Evolutionary conservation across 2,113 vertebrate genomes (phyloP).

Genomic region (Etheostoma cragini): DNA sequence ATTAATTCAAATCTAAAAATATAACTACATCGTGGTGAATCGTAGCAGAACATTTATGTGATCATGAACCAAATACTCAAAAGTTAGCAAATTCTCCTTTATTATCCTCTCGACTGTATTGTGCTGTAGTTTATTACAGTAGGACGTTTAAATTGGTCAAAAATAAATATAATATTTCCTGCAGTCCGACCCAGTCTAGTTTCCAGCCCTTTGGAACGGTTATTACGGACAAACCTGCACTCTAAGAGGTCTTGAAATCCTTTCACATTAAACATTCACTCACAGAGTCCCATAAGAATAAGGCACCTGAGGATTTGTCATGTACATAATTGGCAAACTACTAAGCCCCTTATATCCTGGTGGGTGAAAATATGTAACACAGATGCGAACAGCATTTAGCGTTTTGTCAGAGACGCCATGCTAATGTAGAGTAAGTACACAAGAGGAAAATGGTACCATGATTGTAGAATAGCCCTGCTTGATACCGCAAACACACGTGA

Average conservation of each 20-base stretch:
- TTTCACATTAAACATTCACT: slow-evolving; percentile 58
- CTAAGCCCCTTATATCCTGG: slow-evolving; percentile 65
- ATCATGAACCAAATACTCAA: slow-evolving; percentile 4
- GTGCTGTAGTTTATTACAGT: slow-evolving; percentile 72
- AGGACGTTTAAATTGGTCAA: slow-evolving; percentile 46
- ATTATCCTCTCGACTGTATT: slow-evolving; percentile 54
- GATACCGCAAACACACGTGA: slow-evolving; percentile 41
- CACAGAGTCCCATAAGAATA: slow-evolving; percentile 73
- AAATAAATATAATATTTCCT: slow-evolving; percentile 55
- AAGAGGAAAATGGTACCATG: slow-evolving; percentile 40
- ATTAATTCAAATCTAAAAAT: background rate
- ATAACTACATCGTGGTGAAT: slow-evolving; percentile 4
- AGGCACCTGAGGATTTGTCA: slow-evolving; percentile 86
- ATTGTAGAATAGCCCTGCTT: slow-evolving; percentile 58
- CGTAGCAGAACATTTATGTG: slow-evolving; percentile 10
- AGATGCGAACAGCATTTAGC: background rate
- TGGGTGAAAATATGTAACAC: slow-evolving; percentile 36
- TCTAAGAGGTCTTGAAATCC: slow-evolving; percentile 55
- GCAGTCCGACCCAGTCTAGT: slow-evolving; percentile 53
- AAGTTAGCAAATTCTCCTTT: slow-evolving; percentile 32
- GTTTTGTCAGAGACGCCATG: background rate
- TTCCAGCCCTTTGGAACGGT: slow-evolving; percentile 76
- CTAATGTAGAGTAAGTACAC: slow-evolving; percentile 1
- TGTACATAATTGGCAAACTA: slow-evolving; percentile 78
- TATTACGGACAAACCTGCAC: slow-evolving; percentile 59